Evolutionary conservation across 2,888 invertebrate species (phyloP), one percentile per base, ranked within the genome.

Genomic region (Anoplius nigerrimus): DNA sequence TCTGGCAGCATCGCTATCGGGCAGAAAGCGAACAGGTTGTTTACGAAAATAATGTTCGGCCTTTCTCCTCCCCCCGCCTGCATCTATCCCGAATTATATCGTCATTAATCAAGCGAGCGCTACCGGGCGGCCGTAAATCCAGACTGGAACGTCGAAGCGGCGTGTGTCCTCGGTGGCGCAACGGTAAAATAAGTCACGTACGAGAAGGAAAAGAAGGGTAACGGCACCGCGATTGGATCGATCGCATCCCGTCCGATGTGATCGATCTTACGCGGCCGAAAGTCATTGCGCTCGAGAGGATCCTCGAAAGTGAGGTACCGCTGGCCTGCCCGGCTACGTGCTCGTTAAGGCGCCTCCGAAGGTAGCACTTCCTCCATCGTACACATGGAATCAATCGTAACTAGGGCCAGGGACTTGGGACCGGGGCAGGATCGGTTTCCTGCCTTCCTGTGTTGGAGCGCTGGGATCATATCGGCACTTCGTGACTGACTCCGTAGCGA

Each of bases 401-500:
- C 20, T 21, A 52, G 63, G 56, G 75, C 34, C 34, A 34, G 34
- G 34, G 34, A 34, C 34, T 34, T 34, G 34, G 34, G 34, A 34
- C 34, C 6, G 11, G 34, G 11, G 34, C 42, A 66, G 62, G 74
- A 82, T 83, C 77, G 79, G 75, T 84, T 82, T 80, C 76, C 76
- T 75, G 67, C 72, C 71, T 76, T 74, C 73, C 62, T 46, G 57
- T 48, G 60, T 69, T 68, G 52, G 57, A 34, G 34, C 34, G 34
- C 34, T n/a, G 34, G 34, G 34, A 34, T 34, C 34, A 34, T 34
- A 57, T 72, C 60, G 63, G 24, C 55, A 65, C 75, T 78, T 76
- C 80, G 80, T 81, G 84, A 83, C 79, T 79, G 56, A 70, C 66
- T 52, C 74, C 62, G 74, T 74, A 71, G 65, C 65, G 62, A 72